Base-by-base conservation (phyloP, 2,113 vertebrate species). In the Ranitomeya variabilis region DNA sequence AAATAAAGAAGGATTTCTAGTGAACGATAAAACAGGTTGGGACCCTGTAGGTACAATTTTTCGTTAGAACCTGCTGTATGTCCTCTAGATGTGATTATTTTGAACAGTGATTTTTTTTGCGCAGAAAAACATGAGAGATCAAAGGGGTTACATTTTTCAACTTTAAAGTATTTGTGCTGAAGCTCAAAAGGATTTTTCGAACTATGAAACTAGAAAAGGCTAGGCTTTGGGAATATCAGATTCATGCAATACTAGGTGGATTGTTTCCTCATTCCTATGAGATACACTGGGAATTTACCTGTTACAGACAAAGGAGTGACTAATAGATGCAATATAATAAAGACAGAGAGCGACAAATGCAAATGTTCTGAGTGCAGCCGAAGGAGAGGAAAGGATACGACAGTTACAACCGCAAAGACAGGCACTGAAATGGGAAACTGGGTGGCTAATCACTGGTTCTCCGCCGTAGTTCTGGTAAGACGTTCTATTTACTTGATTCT, bases 391-490 rank as follows among this genome's bases (percentile, higher is more conserved):
- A 18, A 31, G 23, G 6, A 66, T 1, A 23, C 26, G 6, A 19
- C 26, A 2, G 52, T 16, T 18, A 77, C 19, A 52, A 55, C 45
- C 14, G 64, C 45, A 11, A 5, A 78, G 59, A 59, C 18, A 62
- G 15, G 21, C 12, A 45, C 2, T 10, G n/a, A 64, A 80, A 98
- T 98, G 97, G 94, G 93, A 54, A 97, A 96, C 92, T 96, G 96
- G 95, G 92, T 97, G 23, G 90, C 97, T 90, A 97, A 97, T 92
- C 90, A 97, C 83, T 96, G 97, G 80, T 92, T 97, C 69, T 94
- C 96, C 0, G 89, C 94, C 0, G 91, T 97, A 3, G 94, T 97
- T 51, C 86, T 98, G 59, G 97, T 98, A 94, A 95, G 95, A 54
- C 16, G 76, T 16, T 84, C 1, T 62, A 16, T 59, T 18, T 59